Base-by-base conservation (phyloP, 2,888 invertebrate genomes). In the Tetranychus truncatus region DNA sequence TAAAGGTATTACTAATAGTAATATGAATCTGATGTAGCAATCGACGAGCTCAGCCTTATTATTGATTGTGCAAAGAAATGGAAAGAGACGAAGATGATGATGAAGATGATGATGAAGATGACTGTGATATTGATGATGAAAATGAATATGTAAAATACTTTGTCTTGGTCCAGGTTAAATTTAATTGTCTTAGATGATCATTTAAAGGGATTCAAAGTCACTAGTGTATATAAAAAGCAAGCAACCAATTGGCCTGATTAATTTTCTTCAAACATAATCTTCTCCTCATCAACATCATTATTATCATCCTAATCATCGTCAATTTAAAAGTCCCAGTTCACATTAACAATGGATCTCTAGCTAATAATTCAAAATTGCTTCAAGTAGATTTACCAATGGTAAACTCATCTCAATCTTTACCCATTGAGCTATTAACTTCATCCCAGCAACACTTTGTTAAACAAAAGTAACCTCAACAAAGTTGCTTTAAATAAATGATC, bases 281-380 rank as follows among this genome's bases (percentile, higher is more conserved):
- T 55, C 4, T 34, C 9, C 3, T 55, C 9, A 55, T 55, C 55
- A 55, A 55, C 20, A 67, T 45, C 44, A 46, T 75, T n/a, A 18
- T 34, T 45, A 46, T 44, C 71, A 20, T 45, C 24, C 24, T 74
- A 6, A 34, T 74, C 73, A 73, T 73, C n/a, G 9, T 55, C 11
- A 15, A 55, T 15, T 55, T 55, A 55, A 55, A 55, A 34, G 34
- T 34, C 34, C 34, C 34, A 34, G 34, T 34, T 34, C 34, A 34
- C 55, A 9, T 55, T 55, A 55, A 55, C 15, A 15, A 55, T 55
- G 55, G 55, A 55, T 2, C 9, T 15, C 15, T 8, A 0, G 6
- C 2, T 55, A 15, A 15, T 55, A 15, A 55, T 55, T 55, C 6
- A 55, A 55, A 55, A 9, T 55, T 6, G 9, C 11, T 55, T 55